These are phyloP conservation scores for Drosophila equinoxialis DNA, from an alignment of 1,140 invertebrate genomes.

Conservation along the genomic window DNA sequence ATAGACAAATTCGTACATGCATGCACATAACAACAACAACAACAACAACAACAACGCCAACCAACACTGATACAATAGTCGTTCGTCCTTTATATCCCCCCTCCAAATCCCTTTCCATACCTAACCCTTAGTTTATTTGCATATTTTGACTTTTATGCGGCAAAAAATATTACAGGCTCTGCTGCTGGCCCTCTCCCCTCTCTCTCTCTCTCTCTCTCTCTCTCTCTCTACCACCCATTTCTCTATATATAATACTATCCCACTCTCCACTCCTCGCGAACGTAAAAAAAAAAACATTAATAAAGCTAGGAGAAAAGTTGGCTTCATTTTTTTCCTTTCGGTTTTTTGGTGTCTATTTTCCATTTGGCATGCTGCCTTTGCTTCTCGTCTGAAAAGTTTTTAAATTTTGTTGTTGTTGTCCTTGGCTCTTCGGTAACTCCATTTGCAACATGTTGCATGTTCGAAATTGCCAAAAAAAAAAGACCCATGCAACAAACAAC, in stretches of 20 bases:
- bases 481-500: too few relatives aligned
- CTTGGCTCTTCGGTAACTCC: constrained; percentile 52
- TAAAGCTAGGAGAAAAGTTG: constrained; percentile 51
- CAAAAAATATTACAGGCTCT: constrained; percentile 77
- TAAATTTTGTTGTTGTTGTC: constrained; percentile 42
- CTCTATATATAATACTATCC: background rate
- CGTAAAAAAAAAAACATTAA: constrained; percentile 59
- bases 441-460: constrained; percentile 76
- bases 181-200: constrained; percentile 52
- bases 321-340: constrained; percentile 18
- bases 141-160: constrained; percentile 79
- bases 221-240: background rate
- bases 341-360: constrained; percentile 35
- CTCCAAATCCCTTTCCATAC: background rate
- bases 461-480: constrained; percentile 56
- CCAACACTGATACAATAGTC: constrained; percentile 11
- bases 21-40: background rate
- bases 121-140: constrained; percentile 62
- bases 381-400: constrained; percentile 59
- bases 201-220: background rate
- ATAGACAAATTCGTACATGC: background rate
- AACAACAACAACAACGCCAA: constrained; percentile 12
- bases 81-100: background rate
- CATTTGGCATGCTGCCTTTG: constrained; percentile 46
- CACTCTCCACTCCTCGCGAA: background rate